Evolutionary conservation across 2,888 invertebrate genomes (phyloP), one percentile per base, ranked within the genome.

Genomic region (Micoletzkya japonica): DNA sequence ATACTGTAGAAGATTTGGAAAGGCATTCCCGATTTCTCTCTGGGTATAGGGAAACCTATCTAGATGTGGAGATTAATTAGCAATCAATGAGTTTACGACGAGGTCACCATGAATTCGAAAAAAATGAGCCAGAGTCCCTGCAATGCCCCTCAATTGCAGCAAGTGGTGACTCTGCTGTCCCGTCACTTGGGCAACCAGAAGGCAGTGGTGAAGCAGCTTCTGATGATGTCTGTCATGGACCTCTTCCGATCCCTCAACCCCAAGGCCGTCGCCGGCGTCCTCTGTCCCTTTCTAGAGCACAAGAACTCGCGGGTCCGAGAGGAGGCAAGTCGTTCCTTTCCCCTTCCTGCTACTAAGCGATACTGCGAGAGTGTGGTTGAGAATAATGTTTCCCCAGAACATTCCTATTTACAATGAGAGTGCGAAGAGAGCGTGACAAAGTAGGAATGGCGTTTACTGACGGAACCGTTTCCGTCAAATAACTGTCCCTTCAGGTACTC

Each of bases 221-320:
- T 88, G 4, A 87, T 88, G 85, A 86, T 86, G 80, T 88, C 88
- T 24, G 86, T 87, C 28, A 87, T 87, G 75, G 86, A 86, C 64
- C 83, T 89, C 71, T 89, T 90, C 88, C 87, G 89, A 26, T 24
- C 37, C 7, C 66, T 66, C 6, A 66, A 66, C 26, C 66, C 66
- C 1, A 66, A 66, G 73, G 84, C 87, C n/a, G 88, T 90, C 37
- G 80, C 89, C n/a, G 87, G 88, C 71, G 87, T 88, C 73, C 82
- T 90, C 52, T 85, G 88, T 69, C 88, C 88, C 64, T 88, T 88
- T 73, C 83, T 88, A 49, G 83, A 85, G 44, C 86, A 87, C 74
- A 84, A 86, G 72, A 88, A 87, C 74, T 87, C 88, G 3, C 85
- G 90, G 88, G 90, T 91, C 72, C 88, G 91, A 70, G 92, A 92